Base-by-base conservation (phyloP, 1,140 invertebrate species). In the Asbolus verrucosus region DNA sequence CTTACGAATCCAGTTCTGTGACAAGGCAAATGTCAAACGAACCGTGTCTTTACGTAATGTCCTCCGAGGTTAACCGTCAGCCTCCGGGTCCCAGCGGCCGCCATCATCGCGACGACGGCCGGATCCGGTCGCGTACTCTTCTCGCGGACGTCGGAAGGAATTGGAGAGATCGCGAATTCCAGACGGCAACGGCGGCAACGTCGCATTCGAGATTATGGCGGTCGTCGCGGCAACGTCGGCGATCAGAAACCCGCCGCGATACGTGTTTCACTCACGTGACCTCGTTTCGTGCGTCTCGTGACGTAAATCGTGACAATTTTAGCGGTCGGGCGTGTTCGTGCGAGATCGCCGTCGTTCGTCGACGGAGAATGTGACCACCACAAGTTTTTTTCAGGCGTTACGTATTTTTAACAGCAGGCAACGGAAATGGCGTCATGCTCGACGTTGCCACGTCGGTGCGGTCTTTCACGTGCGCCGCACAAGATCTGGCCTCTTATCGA, bases 361-460 rank as follows among this genome's bases (percentile, higher is more conserved):
- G 78, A 78, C 9, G 4, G 30, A 82, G 82, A 82, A 82, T 83
- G 83, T 81, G 82, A 80, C 81, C 81, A 80, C 81, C 79, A 78
- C 81, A 80, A 82, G 82, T 84, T 83, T 84, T 83, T 70, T 84
- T 83, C 83, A 81, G 80, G 81, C 79, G 81, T 81, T 73, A 79
- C 80, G 79, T 80, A 80, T 83, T 82, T 81, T 82, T 84, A 83
- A 81, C 81, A 83, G 81, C 63, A 50, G 46, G 39, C 70, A 72
- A 71, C 83, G 83, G 83, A 83, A 83, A 82, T 84, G 84, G 83
- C 83, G 83, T 85, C 83, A 84, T 81, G 62, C 24, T 71, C 70
- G 63, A 15, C 31, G 72, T 75, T 82, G 81, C 81, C 81, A 81
- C 79, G 80, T 82, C 81, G 9, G 0, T 24, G 30, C n/a, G n/a